Evolutionary conservation across 2,113 vertebrate genomes (phyloP).

Genomic region (Oceanodroma tethys): DNA sequence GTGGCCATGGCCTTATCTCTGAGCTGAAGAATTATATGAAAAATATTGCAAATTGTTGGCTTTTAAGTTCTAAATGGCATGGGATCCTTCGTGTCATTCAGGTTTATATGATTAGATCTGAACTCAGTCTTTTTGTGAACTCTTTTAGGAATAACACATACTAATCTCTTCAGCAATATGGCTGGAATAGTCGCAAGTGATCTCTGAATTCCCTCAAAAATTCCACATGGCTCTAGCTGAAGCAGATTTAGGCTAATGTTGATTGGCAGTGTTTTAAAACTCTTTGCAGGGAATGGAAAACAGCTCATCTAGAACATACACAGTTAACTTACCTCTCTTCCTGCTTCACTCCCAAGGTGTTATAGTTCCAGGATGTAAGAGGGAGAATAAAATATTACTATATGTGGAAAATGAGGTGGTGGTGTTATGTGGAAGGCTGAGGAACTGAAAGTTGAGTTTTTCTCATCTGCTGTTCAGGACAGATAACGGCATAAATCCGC

Average conservation of each 20-base stretch:
- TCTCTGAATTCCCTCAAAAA: background rate
- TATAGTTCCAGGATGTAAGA: background rate
- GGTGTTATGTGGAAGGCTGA: background rate
- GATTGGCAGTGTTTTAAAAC: background rate
- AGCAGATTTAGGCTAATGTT: background rate
- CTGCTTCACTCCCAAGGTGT: background rate
- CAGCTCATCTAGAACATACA: background rate
- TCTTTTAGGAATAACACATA: background rate
- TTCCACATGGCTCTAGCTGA: background rate
- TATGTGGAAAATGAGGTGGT: background rate
- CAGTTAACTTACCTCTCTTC: background rate
- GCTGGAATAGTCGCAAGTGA: background rate
- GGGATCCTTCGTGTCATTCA: background rate
- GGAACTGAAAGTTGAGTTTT: background rate
- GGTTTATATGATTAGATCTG: background rate
- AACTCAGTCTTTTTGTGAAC: background rate
- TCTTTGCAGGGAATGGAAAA: background rate
- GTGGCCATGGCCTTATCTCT: background rate
- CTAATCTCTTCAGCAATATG: background rate
- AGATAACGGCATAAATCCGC: background rate
- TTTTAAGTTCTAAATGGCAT: background rate
- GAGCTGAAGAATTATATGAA: background rate
- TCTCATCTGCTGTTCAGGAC: background rate
- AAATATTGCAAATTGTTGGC: background rate
- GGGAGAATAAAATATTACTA: background rate